Percentiles rank a stretch among this genome's conserved stretches.
Evolutionary conservation across 2,113 vertebrate species (phyloP).

Genomic region (Mesembrinibis cayennensis): DNA sequence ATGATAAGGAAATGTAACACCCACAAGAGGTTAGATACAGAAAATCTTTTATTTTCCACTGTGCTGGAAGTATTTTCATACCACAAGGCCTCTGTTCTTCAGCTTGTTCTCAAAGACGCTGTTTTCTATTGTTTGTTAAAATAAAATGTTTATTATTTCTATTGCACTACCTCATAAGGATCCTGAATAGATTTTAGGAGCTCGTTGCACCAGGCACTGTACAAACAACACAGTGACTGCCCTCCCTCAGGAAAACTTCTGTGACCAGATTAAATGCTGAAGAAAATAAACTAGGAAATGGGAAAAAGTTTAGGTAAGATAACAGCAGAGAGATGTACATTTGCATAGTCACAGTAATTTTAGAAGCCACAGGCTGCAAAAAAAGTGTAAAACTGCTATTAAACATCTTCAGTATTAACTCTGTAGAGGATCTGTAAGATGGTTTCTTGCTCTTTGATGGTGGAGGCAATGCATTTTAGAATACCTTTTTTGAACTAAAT

Average conservation of each 20-base stretch:
- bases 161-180: neutral
- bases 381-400: neutral
- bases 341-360: neutral
- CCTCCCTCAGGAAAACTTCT: neutral
- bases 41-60: conserved; percentile 3
- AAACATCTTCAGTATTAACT: neutral
- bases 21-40: neutral
- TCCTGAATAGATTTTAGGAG: neutral
- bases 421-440: neutral
- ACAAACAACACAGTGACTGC: neutral
- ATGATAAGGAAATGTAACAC: neutral
- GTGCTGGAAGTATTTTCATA: neutral
- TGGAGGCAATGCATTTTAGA: neutral
- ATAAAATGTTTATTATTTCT: conserved; percentile 33
- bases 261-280: neutral
- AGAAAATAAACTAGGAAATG: neutral
- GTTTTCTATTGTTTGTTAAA: conserved; percentile 29
- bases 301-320: neutral
- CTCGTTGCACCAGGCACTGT: neutral
- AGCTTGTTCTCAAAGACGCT: neutral
- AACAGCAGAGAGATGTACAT: neutral
- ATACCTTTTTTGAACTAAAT: neutral
- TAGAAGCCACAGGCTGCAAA: neutral
- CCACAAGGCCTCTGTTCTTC: conserved; percentile 15
- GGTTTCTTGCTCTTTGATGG: neutral